Base-by-base conservation (phyloP, 2,113 vertebrate species). In the Aleadryas rufinucha region DNA sequence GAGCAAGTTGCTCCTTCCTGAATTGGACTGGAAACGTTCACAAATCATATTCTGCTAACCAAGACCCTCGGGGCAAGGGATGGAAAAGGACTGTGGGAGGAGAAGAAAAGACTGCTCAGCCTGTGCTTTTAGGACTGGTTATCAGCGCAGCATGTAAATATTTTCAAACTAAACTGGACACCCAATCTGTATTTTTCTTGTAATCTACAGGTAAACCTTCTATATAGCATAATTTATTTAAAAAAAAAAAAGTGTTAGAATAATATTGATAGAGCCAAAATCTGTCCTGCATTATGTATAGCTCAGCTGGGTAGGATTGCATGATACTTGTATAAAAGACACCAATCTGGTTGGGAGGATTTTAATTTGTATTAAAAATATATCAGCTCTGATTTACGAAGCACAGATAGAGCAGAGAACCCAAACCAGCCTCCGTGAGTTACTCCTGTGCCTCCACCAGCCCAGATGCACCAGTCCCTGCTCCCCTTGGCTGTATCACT, bases 221-320 rank as follows among this genome's bases (percentile, higher is more conserved):
- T 17, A 33, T 7, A 26, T 14, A 28, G 0, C 11, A 50, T 0
- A 1, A 61, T 78, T 65, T 28, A 26, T 44, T 79, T 15, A 1
- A 42, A 68, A 26, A 23, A 35, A 35, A 24, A 52, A 30, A 53
- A 18, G 0, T 0, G 8, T 60, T 39, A 6, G n/a, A 49, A 63
- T 18, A 65, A 24, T 26, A 19, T 20, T 1, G 0, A 5, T 13
- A 85, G 52, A 64, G 6, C 9, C 3, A 78, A 87, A 97, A 61
- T 81, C 30, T 87, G 9, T 5, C 37, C 66, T 61, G 11, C 4
- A 15, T 57, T 74, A 65, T 16, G 8, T 19, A 15, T 4, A 42
- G 21, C 21, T 89, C 47, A 50, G 21, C 9, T 4, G 1, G 13
- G 19, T 68, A 22, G 15, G 20, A 41, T 35, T 23, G 6, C n/a